These are phyloP conservation scores for Limnephilus marmoratus DNA, from an alignment of 2,888 invertebrate genomes.

Conservation along the genomic window DNA sequence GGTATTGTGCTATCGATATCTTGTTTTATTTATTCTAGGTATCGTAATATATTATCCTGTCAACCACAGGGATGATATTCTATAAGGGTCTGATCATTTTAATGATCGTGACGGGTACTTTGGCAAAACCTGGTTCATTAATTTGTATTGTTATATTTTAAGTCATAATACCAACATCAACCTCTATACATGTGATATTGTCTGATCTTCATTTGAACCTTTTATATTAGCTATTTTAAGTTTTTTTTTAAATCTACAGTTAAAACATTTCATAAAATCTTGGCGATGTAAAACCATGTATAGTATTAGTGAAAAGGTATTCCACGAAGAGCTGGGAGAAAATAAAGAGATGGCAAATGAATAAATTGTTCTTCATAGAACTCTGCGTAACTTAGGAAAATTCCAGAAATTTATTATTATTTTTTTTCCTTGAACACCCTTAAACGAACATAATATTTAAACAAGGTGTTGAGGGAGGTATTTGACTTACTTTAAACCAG, in stretches of 20 bases:
- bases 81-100: not conserved
- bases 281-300: not conserved
- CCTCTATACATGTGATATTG: no score
- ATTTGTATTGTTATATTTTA: not conserved
- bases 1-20: not conserved
- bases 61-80: not conserved
- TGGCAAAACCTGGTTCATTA: not conserved
- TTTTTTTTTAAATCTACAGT: no score
- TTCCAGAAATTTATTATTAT: not conserved
- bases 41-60: not conserved
- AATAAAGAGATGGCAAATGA: not conserved
- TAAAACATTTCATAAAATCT: not conserved
- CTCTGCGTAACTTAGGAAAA: not conserved
- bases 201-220: no score
- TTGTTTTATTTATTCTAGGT: not conserved
- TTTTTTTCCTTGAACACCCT: not conserved
- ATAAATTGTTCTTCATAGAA: not conserved
- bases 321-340: not conserved
- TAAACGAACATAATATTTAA: not conserved
- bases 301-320: not conserved
- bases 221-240: no score
- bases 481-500: no score
- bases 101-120: not conserved
- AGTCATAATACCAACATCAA: no score
- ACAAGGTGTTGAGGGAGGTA: no score